Evolutionary conservation across 1,140 invertebrate species (phyloP).

Genomic region (Pararge aegeria): DNA sequence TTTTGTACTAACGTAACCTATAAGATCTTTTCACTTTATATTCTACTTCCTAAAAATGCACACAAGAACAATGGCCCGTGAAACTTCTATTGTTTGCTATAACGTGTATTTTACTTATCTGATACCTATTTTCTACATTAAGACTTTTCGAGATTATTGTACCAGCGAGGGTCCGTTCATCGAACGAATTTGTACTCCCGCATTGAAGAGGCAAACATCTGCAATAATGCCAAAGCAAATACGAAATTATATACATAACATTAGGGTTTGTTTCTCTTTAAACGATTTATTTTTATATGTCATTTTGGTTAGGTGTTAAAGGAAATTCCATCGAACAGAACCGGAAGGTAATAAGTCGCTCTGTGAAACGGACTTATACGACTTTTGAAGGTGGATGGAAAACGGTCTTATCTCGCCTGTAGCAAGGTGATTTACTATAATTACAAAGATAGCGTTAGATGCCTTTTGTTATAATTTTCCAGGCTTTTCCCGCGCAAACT

Average conservation of each 20-base stretch:
- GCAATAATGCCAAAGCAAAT: constrained; percentile 29
- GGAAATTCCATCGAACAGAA: constrained; percentile 41
- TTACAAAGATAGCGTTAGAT: constrained; percentile 80
- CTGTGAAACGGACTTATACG: constrained; percentile 43
- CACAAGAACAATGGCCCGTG: too few species aligned
- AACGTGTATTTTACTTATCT: background rate
- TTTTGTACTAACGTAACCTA: too few species aligned
- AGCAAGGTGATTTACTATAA: constrained; percentile 81
- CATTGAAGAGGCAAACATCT: constrained; percentile 45
- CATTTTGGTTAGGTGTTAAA: constrained; percentile 31
- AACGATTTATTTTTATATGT: constrained; percentile 31
- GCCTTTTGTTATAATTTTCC: constrained; percentile 80
- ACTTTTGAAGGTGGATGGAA: constrained; percentile 48
- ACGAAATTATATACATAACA: constrained; percentile 27
- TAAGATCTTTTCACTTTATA: too few species aligned
- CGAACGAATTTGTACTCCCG: constrained; percentile 52
- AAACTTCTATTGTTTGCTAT: too few species aligned
- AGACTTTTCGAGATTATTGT: constrained; percentile 61
- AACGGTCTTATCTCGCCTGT: constrained; percentile 73
- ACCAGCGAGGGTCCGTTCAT: constrained; percentile 67
- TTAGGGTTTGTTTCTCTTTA: constrained; percentile 38
- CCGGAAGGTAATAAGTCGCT: constrained; percentile 54
- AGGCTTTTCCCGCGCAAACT: constrained; percentile 73
- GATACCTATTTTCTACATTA: constrained; percentile 37
- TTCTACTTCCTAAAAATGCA: too few species aligned